Evolutionary conservation across 2,113 vertebrate genomes (phyloP).

Genomic region (Periophthalmus modestus): DNA sequence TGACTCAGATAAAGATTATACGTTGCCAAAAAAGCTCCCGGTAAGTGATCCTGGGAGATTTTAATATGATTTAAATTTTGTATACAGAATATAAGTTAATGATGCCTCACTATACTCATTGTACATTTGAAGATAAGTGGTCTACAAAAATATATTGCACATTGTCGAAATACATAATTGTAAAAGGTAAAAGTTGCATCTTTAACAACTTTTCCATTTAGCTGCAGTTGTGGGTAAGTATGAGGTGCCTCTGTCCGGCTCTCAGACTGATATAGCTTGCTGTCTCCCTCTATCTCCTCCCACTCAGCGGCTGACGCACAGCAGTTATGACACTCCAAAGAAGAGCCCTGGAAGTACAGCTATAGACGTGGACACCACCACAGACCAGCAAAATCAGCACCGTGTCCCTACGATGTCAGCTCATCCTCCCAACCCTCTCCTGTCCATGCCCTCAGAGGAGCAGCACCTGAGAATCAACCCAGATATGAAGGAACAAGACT

Average conservation of each 20-base stretch:
- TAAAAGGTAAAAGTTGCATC: no score
- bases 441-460: conserved; percentile 87
- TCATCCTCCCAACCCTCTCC: conserved; percentile 83
- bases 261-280: conserved; percentile 53
- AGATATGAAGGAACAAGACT: conserved; percentile 83
- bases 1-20: conserved; percentile 83
- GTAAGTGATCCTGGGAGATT: conserved; percentile 58
- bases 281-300: conserved; percentile 51
- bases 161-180: background rate
- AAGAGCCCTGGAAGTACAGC: conserved; percentile 74
- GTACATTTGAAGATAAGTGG: background rate
- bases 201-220: conserved; percentile 2
- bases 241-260: conserved; percentile 54
- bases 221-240: conserved; percentile 42
- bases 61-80: background rate
- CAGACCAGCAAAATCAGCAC: conserved; percentile 82
- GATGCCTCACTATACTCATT: background rate
- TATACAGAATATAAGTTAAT: background rate
- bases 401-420: conserved; percentile 79
- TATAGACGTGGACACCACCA: conserved; percentile 81
- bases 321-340: conserved; percentile 76
- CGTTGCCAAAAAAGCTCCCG: conserved; percentile 80
- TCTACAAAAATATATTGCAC: background rate
- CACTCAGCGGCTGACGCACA: conserved; percentile 85
- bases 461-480: conserved; percentile 86